Percentiles rank a stretch among this genome's conserved stretches.
Evolutionary conservation across 2,888 invertebrate species (phyloP).

Genomic region (Epirrita christyi): DNA sequence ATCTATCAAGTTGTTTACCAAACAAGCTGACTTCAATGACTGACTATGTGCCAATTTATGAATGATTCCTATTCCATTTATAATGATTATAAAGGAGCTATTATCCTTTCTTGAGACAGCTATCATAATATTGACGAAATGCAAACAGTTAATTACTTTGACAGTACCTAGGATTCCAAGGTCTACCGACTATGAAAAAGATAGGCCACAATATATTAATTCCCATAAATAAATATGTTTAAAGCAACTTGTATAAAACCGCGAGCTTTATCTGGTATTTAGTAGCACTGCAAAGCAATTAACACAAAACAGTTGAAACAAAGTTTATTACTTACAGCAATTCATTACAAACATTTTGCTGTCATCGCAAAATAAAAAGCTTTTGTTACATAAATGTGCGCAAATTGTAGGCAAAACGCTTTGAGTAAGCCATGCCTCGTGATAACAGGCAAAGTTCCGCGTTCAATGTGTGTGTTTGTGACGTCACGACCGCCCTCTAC

Average conservation of each 20-base stretch:
- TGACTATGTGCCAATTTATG: slow-evolving; percentile 23
- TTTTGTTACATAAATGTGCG: slow-evolving; percentile 1
- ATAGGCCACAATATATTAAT: too few relatives aligned
- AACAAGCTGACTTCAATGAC: slow-evolving; percentile 15
- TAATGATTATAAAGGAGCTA: background rate
- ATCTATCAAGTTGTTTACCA: slow-evolving; percentile 30
- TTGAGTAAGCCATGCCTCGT: slow-evolving; percentile 49
- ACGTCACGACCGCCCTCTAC: slow-evolving; percentile 47
- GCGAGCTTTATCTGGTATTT: too few relatives aligned
- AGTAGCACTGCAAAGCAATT: too few relatives aligned
- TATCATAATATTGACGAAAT: background rate
- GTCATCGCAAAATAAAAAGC: slow-evolving; percentile 8
- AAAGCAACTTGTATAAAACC: too few relatives aligned
- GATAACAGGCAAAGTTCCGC: slow-evolving; percentile 35
- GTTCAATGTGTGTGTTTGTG: slow-evolving; percentile 38
- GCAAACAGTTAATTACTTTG: background rate
- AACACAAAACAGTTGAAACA: too few relatives aligned
- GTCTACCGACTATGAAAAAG: too few relatives aligned
- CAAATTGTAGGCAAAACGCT: slow-evolving; percentile 29
- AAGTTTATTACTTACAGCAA: too few relatives aligned
- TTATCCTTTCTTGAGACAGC: background rate
- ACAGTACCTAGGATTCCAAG: too few relatives aligned
- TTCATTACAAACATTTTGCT: too few relatives aligned
- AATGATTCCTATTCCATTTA: slow-evolving; percentile 23
- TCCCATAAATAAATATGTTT: too few relatives aligned